Evolutionary conservation across 2,113 vertebrate genomes (phyloP).

Genomic region (Gnathonemus echidnorhynchus): DNA sequence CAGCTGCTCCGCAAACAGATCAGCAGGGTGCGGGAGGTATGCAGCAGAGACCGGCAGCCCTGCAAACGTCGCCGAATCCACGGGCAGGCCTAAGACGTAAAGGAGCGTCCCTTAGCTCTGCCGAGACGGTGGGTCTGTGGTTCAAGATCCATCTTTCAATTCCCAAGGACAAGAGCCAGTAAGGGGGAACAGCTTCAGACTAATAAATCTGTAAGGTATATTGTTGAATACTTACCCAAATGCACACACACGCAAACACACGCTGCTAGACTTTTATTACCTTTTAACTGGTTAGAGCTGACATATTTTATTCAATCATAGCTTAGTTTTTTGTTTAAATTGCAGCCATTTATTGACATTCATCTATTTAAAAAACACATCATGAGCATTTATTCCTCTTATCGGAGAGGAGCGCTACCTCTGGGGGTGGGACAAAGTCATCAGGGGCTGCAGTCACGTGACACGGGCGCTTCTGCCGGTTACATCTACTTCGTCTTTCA

Average conservation of each 20-base stretch:
- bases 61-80: background rate
- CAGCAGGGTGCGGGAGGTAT: background rate
- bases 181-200: slow-evolving; percentile 35
- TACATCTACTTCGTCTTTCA: slow-evolving; percentile 97
- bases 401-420: slow-evolving; percentile 60
- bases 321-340: background rate
- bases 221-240: slow-evolving; percentile 10
- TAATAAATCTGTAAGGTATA: slow-evolving; percentile 34
- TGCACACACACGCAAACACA: slow-evolving; percentile 3
- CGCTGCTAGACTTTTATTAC: background rate
- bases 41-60: background rate
- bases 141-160: slow-evolving; percentile 46
- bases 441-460: slow-evolving; percentile 25
- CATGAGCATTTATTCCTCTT: slow-evolving; percentile 50
- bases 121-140: slow-evolving; percentile 46
- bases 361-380: slow-evolving; percentile 44
- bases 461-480: slow-evolving; percentile 86
- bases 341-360: background rate
- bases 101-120: slow-evolving; percentile 48
- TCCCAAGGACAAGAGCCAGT: slow-evolving; percentile 52
- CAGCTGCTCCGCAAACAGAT: background rate
- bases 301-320: background rate
- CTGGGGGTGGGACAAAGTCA: slow-evolving; percentile 52
- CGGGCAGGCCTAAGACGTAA: slow-evolving; percentile 29
- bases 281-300: background rate